Evolutionary conservation across 1,140 invertebrate genomes (phyloP).

Genomic region (Micrasema longulum): DNA sequence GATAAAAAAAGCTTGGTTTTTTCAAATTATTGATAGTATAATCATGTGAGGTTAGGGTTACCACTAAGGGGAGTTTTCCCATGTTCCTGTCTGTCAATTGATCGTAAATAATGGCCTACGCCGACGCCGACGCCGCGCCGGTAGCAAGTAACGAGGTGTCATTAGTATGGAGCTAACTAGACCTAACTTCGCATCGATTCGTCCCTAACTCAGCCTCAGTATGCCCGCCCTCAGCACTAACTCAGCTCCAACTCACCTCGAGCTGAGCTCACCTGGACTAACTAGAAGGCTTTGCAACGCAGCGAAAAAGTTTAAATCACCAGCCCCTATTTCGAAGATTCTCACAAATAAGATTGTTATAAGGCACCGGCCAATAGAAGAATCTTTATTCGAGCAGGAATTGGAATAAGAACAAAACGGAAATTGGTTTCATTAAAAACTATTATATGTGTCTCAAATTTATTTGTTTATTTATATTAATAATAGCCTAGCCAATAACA

Average conservation of each 20-base stretch:
- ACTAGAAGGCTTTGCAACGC: constrained; percentile 25
- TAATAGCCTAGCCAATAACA: too few relatives aligned
- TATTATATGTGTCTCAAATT: too few relatives aligned
- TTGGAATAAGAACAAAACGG: too few relatives aligned
- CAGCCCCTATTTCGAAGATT: background rate
- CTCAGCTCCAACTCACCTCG: background rate
- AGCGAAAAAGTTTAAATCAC: constrained; percentile 34
- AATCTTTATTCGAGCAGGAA: too few relatives aligned
- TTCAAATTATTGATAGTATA: too few relatives aligned
- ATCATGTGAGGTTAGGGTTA: too few relatives aligned
- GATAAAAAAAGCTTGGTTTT: too few relatives aligned
- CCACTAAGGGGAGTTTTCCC: background rate
- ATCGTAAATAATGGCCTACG: constrained; percentile 18
- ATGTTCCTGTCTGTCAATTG: constrained; percentile 33
- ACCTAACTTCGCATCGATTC: background rate
- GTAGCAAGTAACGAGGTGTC: constrained; percentile 26
- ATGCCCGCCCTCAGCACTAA: background rate
- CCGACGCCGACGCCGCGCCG: too few relatives aligned
- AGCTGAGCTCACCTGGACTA: constrained; percentile 4
- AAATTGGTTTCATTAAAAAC: too few relatives aligned
- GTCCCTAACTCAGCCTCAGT: background rate
- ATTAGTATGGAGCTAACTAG: constrained; percentile 23
- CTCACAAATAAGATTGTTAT: too few relatives aligned
- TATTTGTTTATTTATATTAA: too few relatives aligned
- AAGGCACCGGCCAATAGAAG: too few relatives aligned